Base-by-base conservation (phyloP, 2,888 invertebrate genomes). In the Synergus japonicus region DNA sequence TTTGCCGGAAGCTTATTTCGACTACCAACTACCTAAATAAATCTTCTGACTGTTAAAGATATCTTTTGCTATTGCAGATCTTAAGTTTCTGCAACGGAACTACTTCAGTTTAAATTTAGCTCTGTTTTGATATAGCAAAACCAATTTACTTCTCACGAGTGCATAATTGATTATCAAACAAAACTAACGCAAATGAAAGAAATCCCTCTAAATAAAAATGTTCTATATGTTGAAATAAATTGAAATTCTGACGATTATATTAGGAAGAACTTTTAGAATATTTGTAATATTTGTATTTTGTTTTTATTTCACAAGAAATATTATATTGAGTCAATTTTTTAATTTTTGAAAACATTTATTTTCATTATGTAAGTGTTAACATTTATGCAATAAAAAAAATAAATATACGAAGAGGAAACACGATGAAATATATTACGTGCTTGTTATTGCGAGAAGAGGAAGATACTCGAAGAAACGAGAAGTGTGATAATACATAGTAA, bases 21-120 rank as follows among this genome's bases (percentile, higher is more conserved):
- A 37, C 54, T 54, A 54, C 41, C 22, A 22, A 22, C 22, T 22
- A 22, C 22, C 22, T 22, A 22, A 22, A 22, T 73, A 73, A 73
- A 73, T 73, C 54, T 73, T 73, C 73, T 54, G n/a, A 9, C 37
- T 54, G 54, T n/a, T 73, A 54, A 73, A 73, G 73, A 73, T 73
- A 73, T 49, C 54, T 54, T 49, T 22, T 22, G 73, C 54, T 73
- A 73, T 73, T 22, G 22, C 73, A 54, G 54, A 73, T 37, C 73
- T 54, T 73, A 73, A 73, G 41, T 73, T 73, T 73, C 54, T 49
- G 54, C 73, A 41, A 73, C 73, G 73, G 41, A 37, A 29, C 37
- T 73, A 73, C 54, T 54, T 41, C 54, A 37, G 37, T 29, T 73
- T 41, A n/a, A 73, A 41, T 2, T 54, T 73, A 29, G n/a, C 37